Conservation (phyloP, 2,797 vertebrate species). For the Sebastes steindachneri region DNA sequence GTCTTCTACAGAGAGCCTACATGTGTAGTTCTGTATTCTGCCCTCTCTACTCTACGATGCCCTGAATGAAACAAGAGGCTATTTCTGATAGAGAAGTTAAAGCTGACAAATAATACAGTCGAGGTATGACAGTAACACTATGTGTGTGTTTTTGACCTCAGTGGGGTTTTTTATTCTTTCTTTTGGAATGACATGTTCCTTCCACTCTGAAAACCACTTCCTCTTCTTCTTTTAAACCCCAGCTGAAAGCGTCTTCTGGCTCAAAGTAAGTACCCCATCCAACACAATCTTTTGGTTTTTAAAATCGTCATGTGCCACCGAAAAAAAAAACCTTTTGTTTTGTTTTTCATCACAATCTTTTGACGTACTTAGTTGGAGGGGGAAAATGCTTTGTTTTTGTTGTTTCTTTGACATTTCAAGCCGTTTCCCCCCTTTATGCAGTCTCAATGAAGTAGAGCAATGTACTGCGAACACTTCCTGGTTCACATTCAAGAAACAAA, state of each 20-base stretch:
- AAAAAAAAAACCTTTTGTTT: conserved; percentile 42
- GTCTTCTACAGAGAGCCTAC: conserved; percentile 21
- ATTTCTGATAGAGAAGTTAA: conserved; percentile 74
- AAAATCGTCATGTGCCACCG: conserved; percentile 68
- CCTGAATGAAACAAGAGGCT: conserved; percentile 66
- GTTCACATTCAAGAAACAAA: conserved; percentile 77
- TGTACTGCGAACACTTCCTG: conserved; percentile 69
- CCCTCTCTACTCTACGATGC: conserved; percentile 47
- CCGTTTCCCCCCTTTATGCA: conserved; percentile 37
- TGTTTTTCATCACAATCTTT: conserved; percentile 62
- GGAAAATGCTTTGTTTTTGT: conserved; percentile 53
- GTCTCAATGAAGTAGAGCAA: conserved; percentile 67
- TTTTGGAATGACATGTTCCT: conserved; percentile 69
- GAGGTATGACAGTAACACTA: conserved; percentile 80
- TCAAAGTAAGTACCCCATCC: conserved; percentile 59
- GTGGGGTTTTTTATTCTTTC: conserved; percentile 53
- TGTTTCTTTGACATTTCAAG: conserved; percentile 71
- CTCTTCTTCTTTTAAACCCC: conserved; percentile 30
- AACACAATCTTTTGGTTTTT: conserved; percentile 79
- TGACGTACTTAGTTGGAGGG: conserved; percentile 49
- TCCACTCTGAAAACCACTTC: conserved; percentile 45
- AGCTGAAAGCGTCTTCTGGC: conserved; percentile 65
- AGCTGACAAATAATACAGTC: conserved; percentile 81
- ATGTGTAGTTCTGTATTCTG: conserved; percentile 74
- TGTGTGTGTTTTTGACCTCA: conserved; percentile 59